These are phyloP conservation scores for Tinea semifulvella DNA, from an alignment of 2,888 invertebrate species.

Conservation along the genomic window DNA sequence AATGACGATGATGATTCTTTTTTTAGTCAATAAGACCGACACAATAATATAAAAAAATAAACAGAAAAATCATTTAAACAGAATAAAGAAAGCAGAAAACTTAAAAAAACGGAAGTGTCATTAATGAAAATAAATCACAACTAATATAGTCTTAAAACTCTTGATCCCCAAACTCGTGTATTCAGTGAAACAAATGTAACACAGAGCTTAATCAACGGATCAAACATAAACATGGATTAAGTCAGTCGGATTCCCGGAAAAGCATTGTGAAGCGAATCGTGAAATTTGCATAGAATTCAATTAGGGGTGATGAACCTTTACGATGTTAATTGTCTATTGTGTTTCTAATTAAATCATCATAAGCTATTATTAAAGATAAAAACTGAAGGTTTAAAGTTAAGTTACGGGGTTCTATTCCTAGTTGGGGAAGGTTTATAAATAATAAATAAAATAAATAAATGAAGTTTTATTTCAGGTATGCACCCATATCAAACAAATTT, in stretches of 20 bases:
- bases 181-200: constrained; percentile 52
- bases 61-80: too few species aligned
- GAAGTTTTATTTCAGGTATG: too few species aligned
- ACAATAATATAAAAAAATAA: too few species aligned
- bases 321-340: not conserved
- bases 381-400: not conserved
- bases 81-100: too few species aligned
- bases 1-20: too few species aligned
- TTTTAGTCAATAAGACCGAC: too few species aligned
- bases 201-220: constrained; percentile 59
- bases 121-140: too few species aligned
- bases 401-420: not conserved
- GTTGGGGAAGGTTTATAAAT: not conserved
- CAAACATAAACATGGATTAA: constrained; percentile 65
- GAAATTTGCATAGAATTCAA: constrained; percentile 68
- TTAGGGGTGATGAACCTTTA: constrained; percentile 48
- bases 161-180: constrained; percentile 2
- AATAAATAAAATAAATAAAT: not conserved
- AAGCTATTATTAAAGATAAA: not conserved
- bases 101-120: too few species aligned
- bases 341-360: not conserved
- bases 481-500: too few species aligned
- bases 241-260: constrained; percentile 61
- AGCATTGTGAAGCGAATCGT: constrained; percentile 63
- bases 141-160: too few species aligned